Base-by-base conservation (phyloP, 92 coral and sea anemone genomes). In the Phenganax subtilis region DNA sequence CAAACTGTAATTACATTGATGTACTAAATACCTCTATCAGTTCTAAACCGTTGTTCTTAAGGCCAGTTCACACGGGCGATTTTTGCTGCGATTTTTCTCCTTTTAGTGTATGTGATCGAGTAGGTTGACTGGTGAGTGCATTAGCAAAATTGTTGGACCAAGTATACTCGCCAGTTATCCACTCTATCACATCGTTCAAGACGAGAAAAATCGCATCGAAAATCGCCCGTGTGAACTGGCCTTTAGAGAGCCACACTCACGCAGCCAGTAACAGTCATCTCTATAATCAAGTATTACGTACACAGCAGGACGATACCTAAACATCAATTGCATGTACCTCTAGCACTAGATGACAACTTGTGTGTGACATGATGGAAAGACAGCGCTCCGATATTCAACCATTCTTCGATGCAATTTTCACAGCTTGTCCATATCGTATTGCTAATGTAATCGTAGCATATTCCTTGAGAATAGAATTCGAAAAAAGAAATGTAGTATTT, bases 401-500 rank as follows among this genome's bases (percentile, higher is more conserved):
- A 94, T 82, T 94, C 97, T 51, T 88, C 85, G 16, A 92, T 71
- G 47, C 86, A 57, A 68, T 89, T 83, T 75, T 88, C 82, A 54
- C 93, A 87, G 85, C 82, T 90, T 44, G 92, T 88, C 97, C 97
- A 94, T 74, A 94, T 81, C 60, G 75, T 65, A 54, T 84, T 84
- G 73, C 88, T 91, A 29, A 83, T 64, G 51, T 77, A 58, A 81
- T 94, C 98, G 83, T 87, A 89, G 63, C 97, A 94, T 31, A 92
- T 85, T 59, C 93, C 98, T 94, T 54, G 8, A 71, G 77, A 10
- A 53, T 20, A 20, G 47, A 52, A 57, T 68, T 9, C n/a, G 17
- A 59, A 17, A 73, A 6, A 44, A 9, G 3, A 14, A 59, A 14
- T 59, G 16, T 59, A 10, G 17, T n/a, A 8, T 20, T 20, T 20